phyloP scores from a whole-genome alignment of 2,888 invertebrate genomes.

The Cerceris rybyensis region DNA sequence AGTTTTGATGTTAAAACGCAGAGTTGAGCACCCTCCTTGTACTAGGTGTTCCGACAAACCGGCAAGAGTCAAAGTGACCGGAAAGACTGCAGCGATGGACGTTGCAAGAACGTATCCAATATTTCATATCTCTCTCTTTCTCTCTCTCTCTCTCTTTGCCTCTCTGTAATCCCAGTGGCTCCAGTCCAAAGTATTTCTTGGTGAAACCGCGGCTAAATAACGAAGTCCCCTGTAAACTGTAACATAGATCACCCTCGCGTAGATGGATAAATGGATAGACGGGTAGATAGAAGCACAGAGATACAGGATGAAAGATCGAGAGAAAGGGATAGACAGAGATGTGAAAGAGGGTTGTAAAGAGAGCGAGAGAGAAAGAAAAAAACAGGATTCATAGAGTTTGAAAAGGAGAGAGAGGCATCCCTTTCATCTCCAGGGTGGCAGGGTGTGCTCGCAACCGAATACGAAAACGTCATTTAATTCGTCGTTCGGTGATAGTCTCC shows the following conservation, averaged over 20 bases:
- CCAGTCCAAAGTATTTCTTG: slow-evolving; percentile 15
- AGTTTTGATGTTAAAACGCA: too few relatives aligned
- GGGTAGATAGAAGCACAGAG: slow-evolving; percentile 20
- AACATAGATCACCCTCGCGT: slow-evolving; percentile 36
- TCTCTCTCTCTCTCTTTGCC: neutral
- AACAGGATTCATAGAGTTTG: too few relatives aligned
- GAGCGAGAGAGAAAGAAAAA: too few relatives aligned
- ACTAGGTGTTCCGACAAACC: too few relatives aligned
- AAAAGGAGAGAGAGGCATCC: slow-evolving; percentile 19
- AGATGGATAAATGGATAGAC: slow-evolving; percentile 34
- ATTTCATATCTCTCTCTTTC: too few relatives aligned
- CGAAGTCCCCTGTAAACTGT: slow-evolving; percentile 37
- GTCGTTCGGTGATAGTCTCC: slow-evolving; percentile 52
- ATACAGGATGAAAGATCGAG: slow-evolving; percentile 18
- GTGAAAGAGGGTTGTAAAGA: neutral
- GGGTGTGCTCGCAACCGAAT: slow-evolving; percentile 53
- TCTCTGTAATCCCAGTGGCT: slow-evolving; percentile 9
- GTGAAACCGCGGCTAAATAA: slow-evolving; percentile 26
- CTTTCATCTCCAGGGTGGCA: slow-evolving; percentile 54
- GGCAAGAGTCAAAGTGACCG: too few relatives aligned
- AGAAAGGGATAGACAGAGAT: neutral
- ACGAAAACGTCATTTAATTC: slow-evolving; percentile 68
- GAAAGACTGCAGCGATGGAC: too few relatives aligned
- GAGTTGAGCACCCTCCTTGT: too few relatives aligned
- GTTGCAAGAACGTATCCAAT: too few relatives aligned